A percentile compares a stretch with the other conserved stretches of the same genome.
phyloP scores from a whole-genome alignment of 2,888 invertebrate species.

The Ethmia dodecea region DNA sequence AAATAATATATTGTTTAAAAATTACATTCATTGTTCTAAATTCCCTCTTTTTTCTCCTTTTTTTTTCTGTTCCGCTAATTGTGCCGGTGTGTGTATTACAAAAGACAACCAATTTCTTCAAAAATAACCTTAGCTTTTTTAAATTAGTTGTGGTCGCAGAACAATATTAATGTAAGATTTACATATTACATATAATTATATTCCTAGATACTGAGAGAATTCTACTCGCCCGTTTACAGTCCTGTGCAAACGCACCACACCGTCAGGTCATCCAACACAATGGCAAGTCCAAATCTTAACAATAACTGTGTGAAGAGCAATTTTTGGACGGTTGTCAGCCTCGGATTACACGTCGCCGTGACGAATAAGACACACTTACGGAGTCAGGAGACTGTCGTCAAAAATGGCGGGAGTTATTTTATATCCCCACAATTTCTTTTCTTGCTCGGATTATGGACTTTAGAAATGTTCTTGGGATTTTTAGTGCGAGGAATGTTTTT shows the following conservation, averaged over 20 bases:
- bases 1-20: no score
- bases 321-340: constrained; percentile 41
- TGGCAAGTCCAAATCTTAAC: constrained; percentile 47
- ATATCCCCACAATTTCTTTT: constrained; percentile 28
- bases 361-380: constrained; percentile 33
- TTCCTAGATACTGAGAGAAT: no score
- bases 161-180: no score
- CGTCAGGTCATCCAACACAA: constrained; percentile 38
- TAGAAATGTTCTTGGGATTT: neutral
- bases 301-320: constrained; percentile 41
- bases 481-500: neutral
- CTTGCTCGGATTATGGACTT: neutral
- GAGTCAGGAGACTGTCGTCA: constrained; percentile 16
- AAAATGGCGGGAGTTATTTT: constrained; percentile 16
- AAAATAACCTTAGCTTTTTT: no score
- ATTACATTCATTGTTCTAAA: no score
- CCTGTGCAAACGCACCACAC: constrained; percentile 25
- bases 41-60: no score
- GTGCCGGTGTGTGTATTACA: no score
- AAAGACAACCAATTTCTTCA: no score
- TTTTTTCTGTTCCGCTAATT: no score
- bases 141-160: no score
- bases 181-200: no score
- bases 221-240: no score
- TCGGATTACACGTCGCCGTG: constrained; percentile 35